Evolutionary conservation across 2,113 vertebrate species (phyloP).

Genomic region (Ornithorhynchus anatinus): DNA sequence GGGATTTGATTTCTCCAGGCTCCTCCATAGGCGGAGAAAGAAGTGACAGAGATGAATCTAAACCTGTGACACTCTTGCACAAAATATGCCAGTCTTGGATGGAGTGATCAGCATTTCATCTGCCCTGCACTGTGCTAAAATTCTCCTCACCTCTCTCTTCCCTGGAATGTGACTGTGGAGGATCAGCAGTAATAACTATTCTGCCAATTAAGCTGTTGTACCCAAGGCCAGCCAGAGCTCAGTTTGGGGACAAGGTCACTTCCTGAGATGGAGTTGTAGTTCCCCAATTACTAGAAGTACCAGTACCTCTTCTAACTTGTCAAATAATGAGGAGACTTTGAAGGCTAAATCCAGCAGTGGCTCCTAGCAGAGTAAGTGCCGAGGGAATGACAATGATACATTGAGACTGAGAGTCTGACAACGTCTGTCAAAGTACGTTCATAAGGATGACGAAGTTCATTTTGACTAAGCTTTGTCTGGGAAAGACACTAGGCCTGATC

Average conservation of each 20-base stretch:
- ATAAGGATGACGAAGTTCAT: slow-evolving; percentile 66
- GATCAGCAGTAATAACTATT: slow-evolving; percentile 53
- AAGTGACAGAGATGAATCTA: slow-evolving; percentile 40
- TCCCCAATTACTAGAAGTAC: slow-evolving; percentile 67
- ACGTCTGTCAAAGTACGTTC: slow-evolving; percentile 68
- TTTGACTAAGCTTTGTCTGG: slow-evolving; percentile 36
- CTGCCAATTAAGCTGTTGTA: slow-evolving; percentile 62
- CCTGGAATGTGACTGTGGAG: slow-evolving; percentile 39
- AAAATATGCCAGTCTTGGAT: slow-evolving; percentile 18
- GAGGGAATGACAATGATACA: slow-evolving; percentile 69
- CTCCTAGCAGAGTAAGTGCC: slow-evolving; percentile 60
- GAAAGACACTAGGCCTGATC: slow-evolving; percentile 46
- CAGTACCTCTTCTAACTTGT: slow-evolving; percentile 58
- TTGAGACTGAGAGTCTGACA: slow-evolving; percentile 49
- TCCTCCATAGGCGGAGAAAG: slow-evolving; percentile 35
- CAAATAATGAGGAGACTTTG: slow-evolving; percentile 65
- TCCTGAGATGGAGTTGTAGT: slow-evolving; percentile 60
- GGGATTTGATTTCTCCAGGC: slow-evolving; percentile 36
- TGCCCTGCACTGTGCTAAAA: slow-evolving; percentile 28
- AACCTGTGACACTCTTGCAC: slow-evolving; percentile 11
- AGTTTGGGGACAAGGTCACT: slow-evolving; percentile 71
- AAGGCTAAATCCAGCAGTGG: slow-evolving; percentile 68
- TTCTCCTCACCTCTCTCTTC: slow-evolving; percentile 41
- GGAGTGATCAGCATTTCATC: slow-evolving; percentile 55
- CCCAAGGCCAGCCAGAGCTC: slow-evolving; percentile 59